Base-by-base conservation (phyloP, 2,888 invertebrate genomes). In the Ectemnius continuus region DNA sequence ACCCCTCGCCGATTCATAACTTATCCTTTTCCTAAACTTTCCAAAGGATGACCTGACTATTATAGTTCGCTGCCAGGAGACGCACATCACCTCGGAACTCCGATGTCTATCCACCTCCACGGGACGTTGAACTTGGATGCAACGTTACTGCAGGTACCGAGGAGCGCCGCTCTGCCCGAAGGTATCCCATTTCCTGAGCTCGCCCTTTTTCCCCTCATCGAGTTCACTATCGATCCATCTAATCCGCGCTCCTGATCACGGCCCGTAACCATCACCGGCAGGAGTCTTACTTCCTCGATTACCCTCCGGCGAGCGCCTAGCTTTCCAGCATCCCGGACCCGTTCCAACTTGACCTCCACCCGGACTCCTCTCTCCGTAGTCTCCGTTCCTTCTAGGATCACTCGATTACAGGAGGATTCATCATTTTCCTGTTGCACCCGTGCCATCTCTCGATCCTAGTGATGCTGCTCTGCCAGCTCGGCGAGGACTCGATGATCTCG, bases 201-300 rank as follows among this genome's bases (percentile, higher is more conserved):
- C 36, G 71, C 26, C 58, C 18, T 4, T 46, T 67, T 63, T 47
- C 57, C 67, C n/a, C 16, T 47, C 36, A 45, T 36, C 61, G 58
- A 71, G 36, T 36, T 60, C 28, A 48, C 56, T 52, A 60, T 61
- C 68, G 71, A 64, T 23, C 60, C 56, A 28, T 47, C 36, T 46
- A 62, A 61, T 57, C 68, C 16, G 45, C 26, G 48, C 67, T 23
- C 14, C 45, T 2, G 20, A 52, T 52, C 52, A 52, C 52, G 52
- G 52, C 16, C 52, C 52, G 16, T 52, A n/a, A 14, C 13, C 36
- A 58, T 62, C 52, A 68, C 68, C 52, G 26, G 20, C 68, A 46
- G 60, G 52, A 47, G 56, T 64, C 18, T 46, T n/a, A 28, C 18
- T 64, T 61, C 57, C 70, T 65, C 36, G 36, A 52, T 46, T 28